These are phyloP conservation scores for Anastrepha ludens DNA, from an alignment of 1,140 invertebrate species.

Conservation along the genomic window DNA sequence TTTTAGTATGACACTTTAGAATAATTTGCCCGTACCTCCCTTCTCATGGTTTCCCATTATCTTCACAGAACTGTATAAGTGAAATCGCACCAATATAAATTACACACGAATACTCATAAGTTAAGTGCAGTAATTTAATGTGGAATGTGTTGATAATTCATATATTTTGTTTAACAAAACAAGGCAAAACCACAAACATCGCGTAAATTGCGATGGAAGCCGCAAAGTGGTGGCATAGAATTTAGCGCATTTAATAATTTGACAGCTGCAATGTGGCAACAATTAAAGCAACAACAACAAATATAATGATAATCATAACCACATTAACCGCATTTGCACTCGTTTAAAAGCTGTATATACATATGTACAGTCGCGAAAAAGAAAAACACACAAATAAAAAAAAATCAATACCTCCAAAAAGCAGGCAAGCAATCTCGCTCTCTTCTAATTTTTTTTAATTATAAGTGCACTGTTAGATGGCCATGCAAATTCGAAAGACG, in stretches of 20 bases:
- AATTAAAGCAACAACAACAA: slow-evolving; percentile 33
- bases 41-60: no score
- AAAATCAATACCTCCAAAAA: no score
- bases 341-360: slow-evolving; percentile 1
- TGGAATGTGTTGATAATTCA: not conserved
- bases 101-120: no score
- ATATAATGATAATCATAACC: slow-evolving; percentile 5
- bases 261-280: slow-evolving; percentile 16
- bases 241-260: slow-evolving; percentile 49
- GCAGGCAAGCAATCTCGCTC: no score
- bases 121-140: not conserved
- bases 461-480: no score
- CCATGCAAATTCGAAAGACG: no score
- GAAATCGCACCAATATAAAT: no score
- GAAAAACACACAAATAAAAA: not conserved
- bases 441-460: no score
- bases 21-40: no score
- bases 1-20: no score
- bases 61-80: no score
- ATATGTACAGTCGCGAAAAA: not conserved
- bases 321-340: slow-evolving; percentile 16
- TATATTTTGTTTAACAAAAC: not conserved
- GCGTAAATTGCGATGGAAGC: slow-evolving; percentile 9
- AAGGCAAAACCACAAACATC: not conserved
- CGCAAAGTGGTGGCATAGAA: slow-evolving; percentile 47